phyloP scores from a whole-genome alignment of 2,888 invertebrate species.

The Sarcophaga rosellei region DNA sequence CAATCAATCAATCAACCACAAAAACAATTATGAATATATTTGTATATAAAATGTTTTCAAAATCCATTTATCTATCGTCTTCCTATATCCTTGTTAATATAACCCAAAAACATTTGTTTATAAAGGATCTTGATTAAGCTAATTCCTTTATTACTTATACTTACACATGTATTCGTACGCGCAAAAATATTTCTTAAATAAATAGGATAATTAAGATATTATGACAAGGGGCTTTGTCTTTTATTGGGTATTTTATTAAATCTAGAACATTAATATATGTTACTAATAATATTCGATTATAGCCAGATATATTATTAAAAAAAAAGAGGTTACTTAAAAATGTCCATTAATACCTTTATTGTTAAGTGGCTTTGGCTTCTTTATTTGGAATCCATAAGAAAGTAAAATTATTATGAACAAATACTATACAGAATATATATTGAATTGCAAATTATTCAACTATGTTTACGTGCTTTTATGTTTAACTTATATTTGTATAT shows the following conservation, averaged over 20 bases:
- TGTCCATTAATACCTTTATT: background rate
- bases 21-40: background rate
- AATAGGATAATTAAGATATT: constrained; percentile 12
- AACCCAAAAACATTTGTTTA: constrained; percentile 62
- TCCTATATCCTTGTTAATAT: constrained; percentile 29
- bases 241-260: constrained; percentile 48
- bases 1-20: constrained; percentile 23
- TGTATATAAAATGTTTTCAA: constrained; percentile 27
- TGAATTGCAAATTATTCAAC: constrained; percentile 36
- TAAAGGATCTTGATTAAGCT: constrained; percentile 57
- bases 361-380: constrained; percentile 46
- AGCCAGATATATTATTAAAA: constrained; percentile 9
- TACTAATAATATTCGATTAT: background rate
- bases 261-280: background rate
- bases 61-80: constrained; percentile 44
- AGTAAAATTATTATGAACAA: background rate
- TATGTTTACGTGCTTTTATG: constrained; percentile 48
- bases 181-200: background rate
- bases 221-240: constrained; percentile 23
- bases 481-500: constrained; percentile 28
- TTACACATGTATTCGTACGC: background rate
- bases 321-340: constrained; percentile 31
- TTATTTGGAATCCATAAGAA: constrained; percentile 10
- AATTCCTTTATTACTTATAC: constrained; percentile 8
- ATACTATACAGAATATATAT: constrained; percentile 11